These are phyloP conservation scores for Limonius californicus DNA, from an alignment of 1,140 invertebrate species.

Conservation along the genomic window DNA sequence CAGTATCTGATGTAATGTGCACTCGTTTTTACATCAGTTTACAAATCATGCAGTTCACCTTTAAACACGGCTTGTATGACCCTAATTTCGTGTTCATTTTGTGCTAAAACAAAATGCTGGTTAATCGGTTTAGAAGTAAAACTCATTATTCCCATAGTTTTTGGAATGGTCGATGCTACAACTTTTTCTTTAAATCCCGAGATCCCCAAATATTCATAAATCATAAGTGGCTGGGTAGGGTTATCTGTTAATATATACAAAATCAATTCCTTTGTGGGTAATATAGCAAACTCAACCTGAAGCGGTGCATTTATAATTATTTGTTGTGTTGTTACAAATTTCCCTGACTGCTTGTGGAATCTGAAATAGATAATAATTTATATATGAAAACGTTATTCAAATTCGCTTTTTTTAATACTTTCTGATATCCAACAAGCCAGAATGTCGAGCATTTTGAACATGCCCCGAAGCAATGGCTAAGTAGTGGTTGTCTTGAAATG, in stretches of 20 bases:
- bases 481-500: constrained; percentile 26
- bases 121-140: constrained; percentile 24
- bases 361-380: not conserved
- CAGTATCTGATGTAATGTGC: too few species aligned
- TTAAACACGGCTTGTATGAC: constrained; percentile 36
- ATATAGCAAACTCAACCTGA: constrained; percentile 32
- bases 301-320: constrained; percentile 30
- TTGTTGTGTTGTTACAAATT: constrained; percentile 19
- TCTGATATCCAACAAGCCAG: constrained; percentile 29
- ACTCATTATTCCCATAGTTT: constrained; percentile 22
- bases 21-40: not conserved
- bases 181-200: constrained; percentile 28
- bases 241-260: constrained; percentile 36
- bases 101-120: constrained; percentile 31
- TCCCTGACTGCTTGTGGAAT: not conserved
- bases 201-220: constrained; percentile 36
- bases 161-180: constrained; percentile 21
- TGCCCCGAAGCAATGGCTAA: constrained; percentile 35
- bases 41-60: constrained; percentile 15
- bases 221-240: constrained; percentile 28
- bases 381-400: constrained; percentile 2
- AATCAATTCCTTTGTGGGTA: constrained; percentile 37
- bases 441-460: constrained; percentile 29
- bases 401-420: constrained; percentile 26
- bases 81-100: constrained; percentile 25